Conservation (phyloP, 2,113 vertebrate species). For the Paradoxurus hermaphroditus region DNA sequence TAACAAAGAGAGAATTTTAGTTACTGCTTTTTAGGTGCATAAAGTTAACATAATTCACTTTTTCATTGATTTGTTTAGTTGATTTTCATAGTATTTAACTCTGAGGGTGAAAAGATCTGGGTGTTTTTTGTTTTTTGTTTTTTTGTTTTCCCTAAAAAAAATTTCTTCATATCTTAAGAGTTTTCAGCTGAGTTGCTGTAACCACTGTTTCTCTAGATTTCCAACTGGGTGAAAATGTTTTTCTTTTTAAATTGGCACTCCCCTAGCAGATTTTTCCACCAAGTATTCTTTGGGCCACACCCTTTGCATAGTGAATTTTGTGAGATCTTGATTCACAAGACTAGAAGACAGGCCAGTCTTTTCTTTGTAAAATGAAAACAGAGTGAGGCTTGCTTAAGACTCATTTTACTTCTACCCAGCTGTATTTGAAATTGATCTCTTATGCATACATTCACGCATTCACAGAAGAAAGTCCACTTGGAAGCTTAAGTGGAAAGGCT, state of each 20-base stretch:
- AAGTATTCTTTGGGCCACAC: conserved; percentile 72
- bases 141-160: too few relatives aligned
- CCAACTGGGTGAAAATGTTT: conserved; percentile 73
- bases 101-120: not conserved
- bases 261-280: conserved; percentile 66
- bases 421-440: conserved; percentile 37
- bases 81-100: conserved; percentile 27
- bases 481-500: conserved; percentile 42
- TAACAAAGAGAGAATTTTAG: not conserved
- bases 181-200: conserved; percentile 29
- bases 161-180: conserved; percentile 6
- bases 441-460: conserved; percentile 24
- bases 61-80: conserved; percentile 15
- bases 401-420: conserved; percentile 1
- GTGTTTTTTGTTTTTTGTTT: too few relatives aligned
- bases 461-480: conserved; percentile 24
- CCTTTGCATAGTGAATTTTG: conserved; percentile 62
- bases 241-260: conserved; percentile 67
- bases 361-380: conserved; percentile 22
- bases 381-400: conserved; percentile 25
- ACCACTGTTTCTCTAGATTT: conserved; percentile 25
- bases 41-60: not conserved
- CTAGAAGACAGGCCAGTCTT: not conserved
- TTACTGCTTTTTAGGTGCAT: not conserved
- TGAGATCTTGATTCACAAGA: conserved; percentile 62